Conservation (phyloP, 37 sponge, comb jelly and placozoan species). For the Spongilla lacustris region DNA sequence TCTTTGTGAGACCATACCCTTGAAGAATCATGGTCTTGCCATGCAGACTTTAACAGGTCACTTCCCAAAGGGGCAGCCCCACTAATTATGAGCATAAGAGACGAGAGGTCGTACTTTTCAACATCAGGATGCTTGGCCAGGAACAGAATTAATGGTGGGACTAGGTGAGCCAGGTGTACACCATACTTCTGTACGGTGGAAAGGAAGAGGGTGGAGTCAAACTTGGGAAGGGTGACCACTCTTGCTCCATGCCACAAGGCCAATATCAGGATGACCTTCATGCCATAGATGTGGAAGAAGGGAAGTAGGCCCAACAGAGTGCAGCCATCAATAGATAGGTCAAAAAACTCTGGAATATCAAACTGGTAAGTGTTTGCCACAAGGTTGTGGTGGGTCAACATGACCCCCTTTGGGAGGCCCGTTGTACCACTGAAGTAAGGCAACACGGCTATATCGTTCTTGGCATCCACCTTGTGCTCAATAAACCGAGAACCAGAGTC, state of each 20-base stretch:
- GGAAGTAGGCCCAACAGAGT: constrained; percentile 61
- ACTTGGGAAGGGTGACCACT: constrained; percentile 67
- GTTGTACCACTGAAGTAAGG: constrained; percentile 94
- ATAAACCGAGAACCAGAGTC: constrained; percentile 61
- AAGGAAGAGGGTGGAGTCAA: constrained; percentile 76
- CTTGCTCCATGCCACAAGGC: constrained; percentile 55
- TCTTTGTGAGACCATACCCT: constrained; percentile 88
- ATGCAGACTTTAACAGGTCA: constrained; percentile 54
- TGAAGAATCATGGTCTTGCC: constrained; percentile 44
- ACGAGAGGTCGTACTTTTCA: constrained; percentile 78
- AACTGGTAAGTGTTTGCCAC: constrained; percentile 67
- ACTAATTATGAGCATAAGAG: constrained; percentile 45
- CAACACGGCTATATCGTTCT: constrained; percentile 56
- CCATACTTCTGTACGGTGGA: constrained; percentile 49
- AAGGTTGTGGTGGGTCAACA: constrained; percentile 78
- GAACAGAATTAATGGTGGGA: constrained; percentile 85
- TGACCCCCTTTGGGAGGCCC: constrained; percentile 92
- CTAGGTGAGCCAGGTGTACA: constrained; percentile 48
- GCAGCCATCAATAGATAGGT: neutral
- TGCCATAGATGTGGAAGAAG: constrained; percentile 88
- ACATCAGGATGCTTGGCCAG: constrained; percentile 83
- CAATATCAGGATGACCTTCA: constrained; percentile 43
- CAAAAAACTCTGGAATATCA: constrained; percentile 30
- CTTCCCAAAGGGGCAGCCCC: constrained; percentile 89
- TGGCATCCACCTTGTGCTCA: constrained; percentile 22